Base-by-base conservation (phyloP, 2,888 invertebrate genomes). In the Melieria omissa region DNA sequence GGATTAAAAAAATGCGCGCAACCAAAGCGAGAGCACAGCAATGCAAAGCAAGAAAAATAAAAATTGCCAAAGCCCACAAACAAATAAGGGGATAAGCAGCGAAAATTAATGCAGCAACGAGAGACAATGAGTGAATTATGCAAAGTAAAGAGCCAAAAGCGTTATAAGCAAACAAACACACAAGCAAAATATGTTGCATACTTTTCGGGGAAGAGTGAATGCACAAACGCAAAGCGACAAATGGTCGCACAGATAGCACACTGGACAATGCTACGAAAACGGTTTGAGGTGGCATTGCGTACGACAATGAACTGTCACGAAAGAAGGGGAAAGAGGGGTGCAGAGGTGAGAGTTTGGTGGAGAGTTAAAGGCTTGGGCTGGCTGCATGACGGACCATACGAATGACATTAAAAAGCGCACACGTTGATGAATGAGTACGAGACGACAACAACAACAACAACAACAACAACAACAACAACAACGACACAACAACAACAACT, bases 61-160 rank as follows among this genome's bases (percentile, higher is more conserved):
- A 29, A 29, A 29, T 29, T 29, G 29, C 29, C 2, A 29, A 29
- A 29, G 58, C 65, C 49, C 16, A 60, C 61, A 65, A 49, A 60
- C 70, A 65, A 46, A 65, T 61, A 65, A 62, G 62, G 62, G 10
- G 62, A 69, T 55, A 62, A 69, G 62, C 62, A 62, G 55, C 41
- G 55, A 62, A 62, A 63, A 69, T 55, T 62, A 62, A 55, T 55
- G 69, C 63, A 41, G 5, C 14, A 9, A 29, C 52, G n/a, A 14
- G 14, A 55, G 7, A 44, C 42, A 55, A 55, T 10, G 57, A 57
- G 55, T 29, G 46, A 69, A 69, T 69, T 69, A 63, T 57, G 63
- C 63, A 57, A 46, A 45, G 14, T 44, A 46, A 69, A 62, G 55
- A 69, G 63, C 61, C 16, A 54, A 10, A 45, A 60, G 12, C 7